Evolutionary conservation across 1,140 invertebrate species (phyloP), one percentile per base, ranked within the genome.

Genomic region (Vollenhovia emeryi): DNA sequence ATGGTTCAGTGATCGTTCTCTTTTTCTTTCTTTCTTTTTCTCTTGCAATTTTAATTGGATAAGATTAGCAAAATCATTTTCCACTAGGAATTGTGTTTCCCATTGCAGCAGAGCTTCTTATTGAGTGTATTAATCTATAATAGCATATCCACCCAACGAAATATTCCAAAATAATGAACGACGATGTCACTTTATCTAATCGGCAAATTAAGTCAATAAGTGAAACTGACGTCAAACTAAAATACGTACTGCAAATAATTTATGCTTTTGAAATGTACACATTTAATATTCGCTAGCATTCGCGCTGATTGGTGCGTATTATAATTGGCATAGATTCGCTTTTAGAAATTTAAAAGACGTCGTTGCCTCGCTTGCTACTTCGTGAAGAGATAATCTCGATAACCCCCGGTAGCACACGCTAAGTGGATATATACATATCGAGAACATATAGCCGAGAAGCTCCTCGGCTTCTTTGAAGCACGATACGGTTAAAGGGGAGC

Each of bases 311-410:
- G 13, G 50, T 68, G 33, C 15, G 24, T 1, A 3, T 55, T 80
- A n/a, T n/a, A 80, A 57, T 57, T 71, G 33, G 1, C 24, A 9
- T 9, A 43, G n/a, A 45, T 57, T 71, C 15, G 13, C 5, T 55
- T 59, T 30, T 43, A 57, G 18, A 73, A 71, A 33, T 68, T 79
- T 79, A 21, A 27, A 79, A 82, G 15, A 13, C 11, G 13, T 73
- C 11, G 18, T 73, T 43, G 13, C 5, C 18, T 43, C 6, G 3
- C 15, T 50, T 0, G 8, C 24, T 52, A n/a, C 4, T n/a, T 30
- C 21, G 21, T 33, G 36, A 82, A 7, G 40, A 57, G 18, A 5
- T 45, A 18, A 45, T 59, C 24, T 45, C 52, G 78, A 82, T 57
- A 73, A 45, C 2, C 45, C 18, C 3, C 13, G 0, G 57, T 21